These are phyloP conservation scores for Heliconius nattereri DNA, from an alignment of 1,140 invertebrate species.

Conservation along the genomic window DNA sequence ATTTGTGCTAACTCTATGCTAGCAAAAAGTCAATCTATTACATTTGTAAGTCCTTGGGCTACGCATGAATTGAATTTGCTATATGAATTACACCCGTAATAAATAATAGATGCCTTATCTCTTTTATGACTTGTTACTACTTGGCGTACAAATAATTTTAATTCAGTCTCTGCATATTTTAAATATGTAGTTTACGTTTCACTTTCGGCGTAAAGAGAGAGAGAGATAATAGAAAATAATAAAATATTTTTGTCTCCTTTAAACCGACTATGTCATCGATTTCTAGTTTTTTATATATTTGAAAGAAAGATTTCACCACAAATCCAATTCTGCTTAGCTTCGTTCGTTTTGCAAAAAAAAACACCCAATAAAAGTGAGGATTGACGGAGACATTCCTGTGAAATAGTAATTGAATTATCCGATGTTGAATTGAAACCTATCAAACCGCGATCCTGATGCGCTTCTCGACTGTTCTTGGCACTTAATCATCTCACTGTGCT, in stretches of 20 bases:
- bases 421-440: conserved; percentile 43
- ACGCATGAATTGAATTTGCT: conserved; percentile 1
- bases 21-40: conserved; percentile 41
- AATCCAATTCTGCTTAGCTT: too few relatives aligned
- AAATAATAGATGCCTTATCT: background rate
- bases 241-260: too few relatives aligned
- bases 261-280: too few relatives aligned
- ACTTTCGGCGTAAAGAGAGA: too few relatives aligned
- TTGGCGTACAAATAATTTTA: background rate
- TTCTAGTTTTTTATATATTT: too few relatives aligned
- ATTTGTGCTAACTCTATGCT: conserved; percentile 45
- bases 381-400: conserved; percentile 9
- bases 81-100: background rate
- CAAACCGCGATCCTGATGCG: conserved; percentile 33
- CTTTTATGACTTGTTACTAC: too few relatives aligned
- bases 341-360: too few relatives aligned
- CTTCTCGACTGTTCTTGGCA: conserved; percentile 36
- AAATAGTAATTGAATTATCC: conserved; percentile 50
- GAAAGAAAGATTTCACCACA: too few relatives aligned
- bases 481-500: conserved; percentile 30
- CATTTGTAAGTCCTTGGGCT: conserved; percentile 11
- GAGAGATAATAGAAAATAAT: too few relatives aligned
- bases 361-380: too few relatives aligned
- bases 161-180: conserved; percentile 24
- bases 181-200: background rate